Percentiles rank a stretch among this genome's conserved stretches.
Conservation (phyloP, 2,797 vertebrate species). For the Rhyacichthys aspro region DNA sequence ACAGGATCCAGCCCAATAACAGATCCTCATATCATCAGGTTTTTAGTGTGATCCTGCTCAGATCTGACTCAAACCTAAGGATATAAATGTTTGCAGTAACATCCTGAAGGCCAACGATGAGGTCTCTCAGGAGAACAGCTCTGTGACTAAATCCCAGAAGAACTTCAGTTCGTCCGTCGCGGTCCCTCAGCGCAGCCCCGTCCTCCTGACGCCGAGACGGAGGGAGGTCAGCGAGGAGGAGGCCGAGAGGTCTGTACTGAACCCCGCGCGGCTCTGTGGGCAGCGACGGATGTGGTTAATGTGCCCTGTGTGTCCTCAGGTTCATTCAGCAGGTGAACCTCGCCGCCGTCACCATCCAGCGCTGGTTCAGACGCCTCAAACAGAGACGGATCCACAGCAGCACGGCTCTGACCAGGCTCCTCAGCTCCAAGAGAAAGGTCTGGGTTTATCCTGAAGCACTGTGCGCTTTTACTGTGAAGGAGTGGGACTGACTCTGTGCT, state of each 20-base stretch:
- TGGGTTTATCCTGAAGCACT: too few species aligned
- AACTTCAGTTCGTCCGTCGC: constrained; percentile 83
- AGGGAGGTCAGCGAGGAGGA: constrained; percentile 92
- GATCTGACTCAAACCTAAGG: too few species aligned
- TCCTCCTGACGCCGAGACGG: constrained; percentile 43
- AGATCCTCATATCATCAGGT: too few species aligned
- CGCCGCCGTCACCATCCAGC: constrained; percentile 91
- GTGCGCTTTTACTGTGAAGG: not conserved
- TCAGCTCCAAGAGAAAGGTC: constrained; percentile 85
- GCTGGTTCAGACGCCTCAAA: constrained; percentile 87
- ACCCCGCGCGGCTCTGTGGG: too few species aligned
- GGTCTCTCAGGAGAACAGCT: constrained; percentile 67
- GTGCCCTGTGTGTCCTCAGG: constrained; percentile 64
- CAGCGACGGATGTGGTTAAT: too few species aligned
- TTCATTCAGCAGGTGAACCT: constrained; percentile 92
- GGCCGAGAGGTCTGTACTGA: constrained; percentile 85
- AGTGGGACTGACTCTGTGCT: too few species aligned
- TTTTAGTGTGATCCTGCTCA: too few species aligned
- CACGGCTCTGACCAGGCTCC: constrained; percentile 68
- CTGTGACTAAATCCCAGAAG: constrained; percentile 87
- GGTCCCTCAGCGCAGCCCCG: constrained; percentile 75
- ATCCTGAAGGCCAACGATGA: constrained; percentile 90
- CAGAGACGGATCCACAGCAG: constrained; percentile 64
- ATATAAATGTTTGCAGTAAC: constrained; percentile 76
- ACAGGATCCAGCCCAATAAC: too few species aligned